phyloP scores from a whole-genome alignment of 2,113 vertebrate species.

The Loxodonta africana region DNA sequence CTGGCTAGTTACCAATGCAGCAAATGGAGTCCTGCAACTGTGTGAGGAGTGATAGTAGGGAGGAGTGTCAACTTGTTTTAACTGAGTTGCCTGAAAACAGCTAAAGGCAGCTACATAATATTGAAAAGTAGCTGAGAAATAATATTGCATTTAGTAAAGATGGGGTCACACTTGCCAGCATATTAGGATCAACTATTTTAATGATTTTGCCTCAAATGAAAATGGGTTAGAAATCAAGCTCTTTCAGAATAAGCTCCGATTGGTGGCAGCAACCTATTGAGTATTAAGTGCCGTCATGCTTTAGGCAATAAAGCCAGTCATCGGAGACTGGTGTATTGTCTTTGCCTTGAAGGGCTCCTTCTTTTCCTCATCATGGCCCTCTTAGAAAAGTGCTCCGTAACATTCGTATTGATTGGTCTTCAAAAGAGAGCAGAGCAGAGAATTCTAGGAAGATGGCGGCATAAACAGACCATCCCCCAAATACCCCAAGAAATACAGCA shows the following conservation, averaged over 20 bases:
- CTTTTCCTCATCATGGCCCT: constrained; percentile 24
- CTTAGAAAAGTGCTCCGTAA: constrained; percentile 49
- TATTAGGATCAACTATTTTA: background rate
- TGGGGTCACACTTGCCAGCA: background rate
- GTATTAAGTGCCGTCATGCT: background rate
- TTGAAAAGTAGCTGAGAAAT: constrained; percentile 46
- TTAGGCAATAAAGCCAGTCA: background rate
- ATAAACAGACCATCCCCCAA: too few relatives aligned
- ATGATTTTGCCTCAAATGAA: constrained; percentile 37
- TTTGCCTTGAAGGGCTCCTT: constrained; percentile 10
- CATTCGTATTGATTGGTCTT: constrained; percentile 24
- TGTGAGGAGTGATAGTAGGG: too few relatives aligned
- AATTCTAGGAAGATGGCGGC: too few relatives aligned
- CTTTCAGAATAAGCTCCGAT: background rate
- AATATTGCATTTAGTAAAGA: background rate
- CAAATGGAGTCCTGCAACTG: background rate
- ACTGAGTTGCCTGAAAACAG: background rate
- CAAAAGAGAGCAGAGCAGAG: background rate
- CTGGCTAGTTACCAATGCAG: background rate
- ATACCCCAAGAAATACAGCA: too few relatives aligned
- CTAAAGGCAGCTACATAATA: background rate
- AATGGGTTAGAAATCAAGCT: constrained; percentile 21
- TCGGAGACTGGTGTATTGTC: background rate
- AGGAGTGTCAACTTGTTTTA: background rate
- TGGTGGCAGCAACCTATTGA: background rate